Base-by-base conservation (phyloP, 2,797 vertebrate genomes). In the Rhabdomys pumilio region DNA sequence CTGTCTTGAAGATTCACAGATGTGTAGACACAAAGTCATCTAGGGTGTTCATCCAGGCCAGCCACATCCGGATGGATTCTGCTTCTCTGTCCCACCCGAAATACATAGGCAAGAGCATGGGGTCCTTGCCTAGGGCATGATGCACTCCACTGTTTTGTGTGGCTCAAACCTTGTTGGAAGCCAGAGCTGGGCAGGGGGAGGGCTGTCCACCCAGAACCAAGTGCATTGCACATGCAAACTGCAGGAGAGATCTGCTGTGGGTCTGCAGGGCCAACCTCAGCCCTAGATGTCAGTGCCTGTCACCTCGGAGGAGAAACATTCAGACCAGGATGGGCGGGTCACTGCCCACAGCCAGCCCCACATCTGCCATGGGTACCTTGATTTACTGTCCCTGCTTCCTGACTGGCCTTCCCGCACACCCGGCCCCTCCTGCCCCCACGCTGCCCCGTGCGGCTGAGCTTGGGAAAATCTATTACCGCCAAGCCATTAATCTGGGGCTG, bases 391-490 rank as follows among this genome's bases (percentile, higher is more conserved):
- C 98, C 98, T 98, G 98, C 96, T 93, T 97, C 98, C 98, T 99
- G 98, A 98, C 98, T 89, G 94, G 98, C 98, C 97, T 98, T 97
- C 98, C 96, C 12, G 96, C 87, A 94, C 93, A 75, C 98, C 94
- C 89, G 6, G 93, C 93, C 77, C 96, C 94, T 86, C 93, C 92
- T 34, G 97, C 95, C 97, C 92, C 93, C 7, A 22, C 0, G 97
- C 98, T 97, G 98, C 98, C 98, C 98, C 96, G 94, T 97, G 98
- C 97, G 98, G 97, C 98, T 97, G 98, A 98, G 98, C 98, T 98
- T 98, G 99, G 99, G 98, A 99, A 99, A 99, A 99, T 98, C 99
- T 98, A 99, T 99, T 99, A 99, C 98, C 94, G 98, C 97, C 96
- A 96, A 98, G 98, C 98, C 99, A 99, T 99, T 98, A 99, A 99